These are phyloP conservation scores for Cheracebus regulus DNA, from an alignment of 2,797 vertebrate species.

Conservation along the genomic window DNA sequence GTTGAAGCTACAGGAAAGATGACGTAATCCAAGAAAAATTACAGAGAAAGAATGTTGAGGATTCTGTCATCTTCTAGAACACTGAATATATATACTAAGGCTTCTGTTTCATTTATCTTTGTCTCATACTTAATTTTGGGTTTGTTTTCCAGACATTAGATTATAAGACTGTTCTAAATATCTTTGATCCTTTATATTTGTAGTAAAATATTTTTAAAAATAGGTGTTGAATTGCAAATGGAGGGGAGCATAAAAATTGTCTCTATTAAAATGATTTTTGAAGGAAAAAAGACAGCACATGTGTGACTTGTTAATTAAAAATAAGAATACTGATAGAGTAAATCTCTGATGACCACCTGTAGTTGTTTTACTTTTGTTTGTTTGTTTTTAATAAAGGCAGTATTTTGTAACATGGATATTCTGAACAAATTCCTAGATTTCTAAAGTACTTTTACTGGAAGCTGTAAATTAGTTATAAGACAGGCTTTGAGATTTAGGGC, in stretches of 20 bases:
- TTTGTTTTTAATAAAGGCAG: neutral
- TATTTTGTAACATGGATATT: neutral
- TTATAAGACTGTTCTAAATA: neutral
- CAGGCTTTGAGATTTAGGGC: neutral
- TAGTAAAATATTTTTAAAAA: neutral
- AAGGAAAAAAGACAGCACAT: neutral
- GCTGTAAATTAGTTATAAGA: neutral
- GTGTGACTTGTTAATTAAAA: neutral
- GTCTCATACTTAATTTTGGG: conserved; percentile 1
- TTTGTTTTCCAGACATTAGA: neutral
- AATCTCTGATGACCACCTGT: neutral
- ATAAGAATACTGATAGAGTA: neutral
- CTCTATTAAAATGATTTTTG: neutral
- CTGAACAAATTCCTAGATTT: neutral
- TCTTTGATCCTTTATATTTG: conserved; percentile 17
- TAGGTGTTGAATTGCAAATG: neutral
- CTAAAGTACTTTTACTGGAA: neutral
- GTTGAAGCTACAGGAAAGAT: neutral
- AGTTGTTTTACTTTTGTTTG: neutral
- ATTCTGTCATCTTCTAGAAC: neutral
- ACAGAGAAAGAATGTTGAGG: neutral
- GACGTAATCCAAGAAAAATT: neutral
- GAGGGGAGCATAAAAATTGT: neutral
- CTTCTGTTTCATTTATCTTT: neutral
- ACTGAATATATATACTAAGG: neutral